These are phyloP conservation scores for Microcebus griseorufus DNA, from an alignment of 2,113 vertebrate species.

Conservation along the genomic window DNA sequence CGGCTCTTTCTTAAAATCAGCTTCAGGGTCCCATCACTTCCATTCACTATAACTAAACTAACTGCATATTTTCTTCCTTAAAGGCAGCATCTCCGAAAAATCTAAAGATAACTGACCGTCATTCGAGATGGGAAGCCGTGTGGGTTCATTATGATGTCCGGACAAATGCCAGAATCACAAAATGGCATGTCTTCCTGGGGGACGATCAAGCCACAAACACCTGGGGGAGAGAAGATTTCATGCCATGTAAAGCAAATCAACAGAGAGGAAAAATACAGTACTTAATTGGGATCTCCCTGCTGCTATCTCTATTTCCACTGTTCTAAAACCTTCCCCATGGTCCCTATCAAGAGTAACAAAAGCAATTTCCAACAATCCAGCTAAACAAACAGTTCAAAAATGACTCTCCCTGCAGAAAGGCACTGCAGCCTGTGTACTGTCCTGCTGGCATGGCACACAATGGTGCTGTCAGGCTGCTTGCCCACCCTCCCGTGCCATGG, in stretches of 20 bases:
- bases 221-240: slow-evolving; percentile 84
- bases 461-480: background rate
- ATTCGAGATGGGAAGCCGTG: slow-evolving; percentile 98
- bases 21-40: background rate
- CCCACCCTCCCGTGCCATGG: background rate
- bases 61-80: background rate
- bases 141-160: slow-evolving; percentile 99
- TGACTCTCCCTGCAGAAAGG: slow-evolving; percentile 32
- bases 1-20: background rate
- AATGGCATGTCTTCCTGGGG: slow-evolving; percentile 99
- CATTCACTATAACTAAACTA: background rate
- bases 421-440: background rate
- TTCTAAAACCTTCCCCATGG: slow-evolving; percentile 63
- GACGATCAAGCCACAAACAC: slow-evolving; percentile 98
- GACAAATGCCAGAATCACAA: slow-evolving; percentile 97
- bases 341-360: slow-evolving; percentile 63
- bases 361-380: slow-evolving; percentile 73
- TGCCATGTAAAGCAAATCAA: slow-evolving; percentile 48
- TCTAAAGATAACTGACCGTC: slow-evolving; percentile 88
- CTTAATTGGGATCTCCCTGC: slow-evolving; percentile 68
- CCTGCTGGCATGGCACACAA: background rate
- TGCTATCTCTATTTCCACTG: slow-evolving; percentile 21
- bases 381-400: slow-evolving; percentile 46
- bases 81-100: background rate
- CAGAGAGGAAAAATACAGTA: slow-evolving; percentile 48